phyloP scores from a whole-genome alignment of 2,113 vertebrate genomes.

The Sciurus niger region DNA sequence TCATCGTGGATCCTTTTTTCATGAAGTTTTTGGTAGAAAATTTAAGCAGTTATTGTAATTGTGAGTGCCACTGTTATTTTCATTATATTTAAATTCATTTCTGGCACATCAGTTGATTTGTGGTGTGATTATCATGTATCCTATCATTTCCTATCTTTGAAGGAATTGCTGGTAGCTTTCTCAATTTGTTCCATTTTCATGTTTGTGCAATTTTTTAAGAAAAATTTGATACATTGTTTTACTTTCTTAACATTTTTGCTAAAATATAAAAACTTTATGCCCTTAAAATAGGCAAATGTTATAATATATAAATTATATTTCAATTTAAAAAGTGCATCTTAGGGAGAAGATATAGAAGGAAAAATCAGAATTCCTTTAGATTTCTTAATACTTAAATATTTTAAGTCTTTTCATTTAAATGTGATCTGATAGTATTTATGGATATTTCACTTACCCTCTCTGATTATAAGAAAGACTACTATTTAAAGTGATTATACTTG shows the following conservation, averaged over 20 bases:
- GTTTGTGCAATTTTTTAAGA: background rate
- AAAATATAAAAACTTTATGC: background rate
- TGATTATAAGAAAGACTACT: background rate
- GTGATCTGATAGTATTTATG: background rate
- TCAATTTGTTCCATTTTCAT: slow-evolving; percentile 1
- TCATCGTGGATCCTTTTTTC: background rate
- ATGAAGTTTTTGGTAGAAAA: background rate
- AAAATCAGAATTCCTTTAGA: background rate
- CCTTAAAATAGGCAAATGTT: slow-evolving; percentile 45
- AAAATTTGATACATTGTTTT: background rate
- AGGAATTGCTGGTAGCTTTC: background rate
- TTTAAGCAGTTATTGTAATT: background rate
- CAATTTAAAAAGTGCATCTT: background rate
- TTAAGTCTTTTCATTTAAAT: slow-evolving; percentile 33
- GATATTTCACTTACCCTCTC: slow-evolving; percentile 40
- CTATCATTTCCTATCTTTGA: background rate
- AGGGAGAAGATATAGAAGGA: background rate
- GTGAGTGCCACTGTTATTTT: background rate
- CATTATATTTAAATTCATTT: background rate
- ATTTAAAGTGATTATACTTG: background rate
- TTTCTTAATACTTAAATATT: slow-evolving; percentile 33
- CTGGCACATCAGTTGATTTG: background rate
- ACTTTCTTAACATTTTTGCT: slow-evolving; percentile 28
- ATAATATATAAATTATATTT: background rate
- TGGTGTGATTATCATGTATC: background rate